Percentiles rank a stretch among this genome's conserved stretches.
phyloP scores from a whole-genome alignment of 1,140 invertebrate species.

The Pseudachorutes palmiensis region DNA sequence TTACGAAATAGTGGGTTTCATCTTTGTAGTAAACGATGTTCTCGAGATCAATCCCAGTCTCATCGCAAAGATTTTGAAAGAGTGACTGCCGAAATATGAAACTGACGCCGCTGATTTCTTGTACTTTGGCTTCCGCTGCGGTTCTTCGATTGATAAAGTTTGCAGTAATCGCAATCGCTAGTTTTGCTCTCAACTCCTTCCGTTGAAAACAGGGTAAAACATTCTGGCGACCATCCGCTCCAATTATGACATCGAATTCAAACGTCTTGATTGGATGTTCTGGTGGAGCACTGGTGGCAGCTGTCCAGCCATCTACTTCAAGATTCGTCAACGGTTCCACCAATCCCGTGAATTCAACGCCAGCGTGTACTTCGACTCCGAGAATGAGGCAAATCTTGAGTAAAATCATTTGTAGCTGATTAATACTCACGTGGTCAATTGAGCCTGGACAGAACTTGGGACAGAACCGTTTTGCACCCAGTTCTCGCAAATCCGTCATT shows the following conservation, averaged over 20 bases:
- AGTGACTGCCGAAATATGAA: constrained; percentile 99
- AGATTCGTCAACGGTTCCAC: constrained; percentile 64
- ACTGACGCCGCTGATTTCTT: constrained; percentile 94
- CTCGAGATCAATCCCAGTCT: constrained; percentile 90
- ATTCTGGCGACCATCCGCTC: constrained; percentile 96
- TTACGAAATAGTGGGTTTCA: constrained; percentile 98
- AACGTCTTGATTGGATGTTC: constrained; percentile 87
- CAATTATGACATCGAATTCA: constrained; percentile 93
- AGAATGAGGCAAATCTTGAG: constrained; percentile 89
- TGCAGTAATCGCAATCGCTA: constrained; percentile 96
- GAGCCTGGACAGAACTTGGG: constrained; percentile 98
- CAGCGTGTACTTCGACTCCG: constrained; percentile 94
- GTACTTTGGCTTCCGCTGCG: constrained; percentile 83
- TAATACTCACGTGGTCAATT: constrained; percentile 96
- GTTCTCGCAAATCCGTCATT: constrained; percentile 83
- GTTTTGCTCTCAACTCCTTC: constrained; percentile 95
- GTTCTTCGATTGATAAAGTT: constrained; percentile 94
- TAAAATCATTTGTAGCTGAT: constrained; percentile 89
- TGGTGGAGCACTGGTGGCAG: constrained; percentile 60
- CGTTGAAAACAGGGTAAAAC: constrained; percentile 83
- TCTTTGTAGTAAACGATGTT: constrained; percentile 99
- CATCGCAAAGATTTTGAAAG: constrained; percentile 81
- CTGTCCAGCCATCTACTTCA: constrained; percentile 71
- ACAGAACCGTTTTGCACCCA: constrained; percentile 98
- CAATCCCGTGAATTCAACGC: constrained; percentile 77